These are phyloP conservation scores for Caenorhabditis doughertyi DNA, from an alignment of 2,888 invertebrate genomes.

Conservation along the genomic window DNA sequence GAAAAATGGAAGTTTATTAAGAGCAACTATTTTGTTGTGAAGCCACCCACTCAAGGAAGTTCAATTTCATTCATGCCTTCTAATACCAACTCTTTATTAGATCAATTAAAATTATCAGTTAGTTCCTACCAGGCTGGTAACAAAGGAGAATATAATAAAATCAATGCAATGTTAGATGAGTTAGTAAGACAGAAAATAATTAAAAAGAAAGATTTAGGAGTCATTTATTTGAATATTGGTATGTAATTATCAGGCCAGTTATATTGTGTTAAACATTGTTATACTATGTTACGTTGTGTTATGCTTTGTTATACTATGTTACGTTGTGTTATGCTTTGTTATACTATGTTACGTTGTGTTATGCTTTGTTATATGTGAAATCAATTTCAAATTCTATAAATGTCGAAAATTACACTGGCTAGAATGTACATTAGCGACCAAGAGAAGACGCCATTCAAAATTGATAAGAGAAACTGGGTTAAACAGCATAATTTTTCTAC, in stretches of 20 bases:
- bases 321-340: not conserved
- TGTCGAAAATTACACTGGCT: not conserved
- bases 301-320: not conserved
- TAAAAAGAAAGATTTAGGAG: conserved; percentile 18
- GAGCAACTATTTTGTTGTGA: too few relatives aligned
- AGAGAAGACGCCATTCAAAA: not conserved
- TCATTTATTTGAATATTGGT: conserved; percentile 26
- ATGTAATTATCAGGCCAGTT: not conserved
- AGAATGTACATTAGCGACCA: conserved; percentile 5
- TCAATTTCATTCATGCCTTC: conserved; percentile 34
- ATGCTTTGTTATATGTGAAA: too few relatives aligned
- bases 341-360: too few relatives aligned
- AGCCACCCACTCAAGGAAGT: conserved; percentile 48
- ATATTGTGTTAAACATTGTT: not conserved
- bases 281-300: too few relatives aligned
- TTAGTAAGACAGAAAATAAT: conserved; percentile 2
- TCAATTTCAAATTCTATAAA: not conserved
- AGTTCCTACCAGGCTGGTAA: conserved; percentile 13
- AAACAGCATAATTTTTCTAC: conserved; percentile 13
- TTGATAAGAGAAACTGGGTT: conserved; percentile 8
- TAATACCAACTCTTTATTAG: conserved; percentile 11
- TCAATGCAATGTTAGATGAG: conserved; percentile 12
- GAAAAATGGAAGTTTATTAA: conserved; percentile 74
- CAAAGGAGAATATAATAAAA: conserved; percentile 15
- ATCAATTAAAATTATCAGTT: conserved; percentile 10